Percentiles rank a stretch among this genome's conserved stretches.
phyloP scores from a whole-genome alignment of 92 coral and sea anemone genomes.

The Isaurus tuberculatus region DNA sequence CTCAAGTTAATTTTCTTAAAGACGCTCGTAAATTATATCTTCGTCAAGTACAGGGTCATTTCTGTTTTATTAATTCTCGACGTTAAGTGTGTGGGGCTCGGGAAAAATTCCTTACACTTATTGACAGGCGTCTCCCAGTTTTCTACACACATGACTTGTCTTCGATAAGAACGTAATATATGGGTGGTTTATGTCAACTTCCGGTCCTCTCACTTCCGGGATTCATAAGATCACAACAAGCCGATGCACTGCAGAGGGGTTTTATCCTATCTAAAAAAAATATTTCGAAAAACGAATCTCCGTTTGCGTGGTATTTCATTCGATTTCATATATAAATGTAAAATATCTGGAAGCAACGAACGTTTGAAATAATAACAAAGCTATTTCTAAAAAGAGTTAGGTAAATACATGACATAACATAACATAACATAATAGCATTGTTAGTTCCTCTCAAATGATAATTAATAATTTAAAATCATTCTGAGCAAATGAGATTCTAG shows the following conservation, averaged over 20 bases:
- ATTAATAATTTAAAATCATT: background rate
- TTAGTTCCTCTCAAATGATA: background rate
- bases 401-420: no score
- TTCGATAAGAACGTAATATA: background rate
- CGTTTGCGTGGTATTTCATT: background rate
- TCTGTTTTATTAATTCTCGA: conserved; percentile 8
- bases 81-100: conserved; percentile 34
- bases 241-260: background rate
- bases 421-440: no score
- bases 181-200: conserved; percentile 31
- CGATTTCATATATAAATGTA: background rate
- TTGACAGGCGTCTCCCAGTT: conserved; percentile 21
- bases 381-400: background rate
- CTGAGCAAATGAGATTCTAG: background rate
- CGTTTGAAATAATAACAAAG: background rate
- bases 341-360: background rate
- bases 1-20: background rate
- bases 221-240: conserved; percentile 13
- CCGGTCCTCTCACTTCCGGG: conserved; percentile 42
- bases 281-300: background rate
- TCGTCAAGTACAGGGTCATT: conserved; percentile 10
- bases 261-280: background rate
- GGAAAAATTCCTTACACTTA: conserved; percentile 29
- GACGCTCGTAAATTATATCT: background rate
- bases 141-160: conserved; percentile 22